These are phyloP conservation scores for Hycleus phaleratus DNA, from an alignment of 1,140 invertebrate genomes.

Conservation along the genomic window DNA sequence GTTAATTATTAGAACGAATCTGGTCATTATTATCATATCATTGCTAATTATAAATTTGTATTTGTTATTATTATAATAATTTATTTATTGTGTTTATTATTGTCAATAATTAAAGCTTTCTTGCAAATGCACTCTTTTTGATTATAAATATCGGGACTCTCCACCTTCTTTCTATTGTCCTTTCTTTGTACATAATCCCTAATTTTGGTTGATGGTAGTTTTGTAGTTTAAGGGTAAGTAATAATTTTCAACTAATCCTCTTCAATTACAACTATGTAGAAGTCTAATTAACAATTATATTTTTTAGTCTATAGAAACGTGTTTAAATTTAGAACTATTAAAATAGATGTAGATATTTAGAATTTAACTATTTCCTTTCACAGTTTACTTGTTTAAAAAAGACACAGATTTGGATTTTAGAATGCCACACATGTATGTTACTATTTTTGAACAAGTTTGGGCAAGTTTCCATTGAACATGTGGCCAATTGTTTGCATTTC, in stretches of 20 bases:
- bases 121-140: constrained; percentile 22
- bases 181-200: background rate
- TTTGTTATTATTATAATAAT: constrained; percentile 11
- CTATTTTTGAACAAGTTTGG: constrained; percentile 19
- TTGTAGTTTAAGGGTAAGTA: too few relatives aligned
- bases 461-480: constrained; percentile 23
- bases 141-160: constrained; percentile 2
- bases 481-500: constrained; percentile 12
- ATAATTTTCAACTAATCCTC: too few relatives aligned
- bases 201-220: background rate
- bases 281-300: too few relatives aligned
- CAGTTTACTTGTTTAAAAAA: too few relatives aligned
- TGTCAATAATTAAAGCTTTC: constrained; percentile 33
- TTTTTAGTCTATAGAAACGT: too few relatives aligned
- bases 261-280: too few relatives aligned
- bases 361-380: too few relatives aligned
- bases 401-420: background rate
- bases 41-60: constrained; percentile 9
- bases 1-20: background rate
- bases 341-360: too few relatives aligned
- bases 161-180: constrained; percentile 12
- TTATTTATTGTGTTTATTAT: constrained; percentile 34
- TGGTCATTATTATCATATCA: constrained; percentile 2
- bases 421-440: constrained; percentile 13
- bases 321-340: too few relatives aligned